A percentile compares a stretch with the other conserved stretches of the same genome.
Conservation (phyloP, 2,797 vertebrate species). For the Sebastes oblongus region DNA sequence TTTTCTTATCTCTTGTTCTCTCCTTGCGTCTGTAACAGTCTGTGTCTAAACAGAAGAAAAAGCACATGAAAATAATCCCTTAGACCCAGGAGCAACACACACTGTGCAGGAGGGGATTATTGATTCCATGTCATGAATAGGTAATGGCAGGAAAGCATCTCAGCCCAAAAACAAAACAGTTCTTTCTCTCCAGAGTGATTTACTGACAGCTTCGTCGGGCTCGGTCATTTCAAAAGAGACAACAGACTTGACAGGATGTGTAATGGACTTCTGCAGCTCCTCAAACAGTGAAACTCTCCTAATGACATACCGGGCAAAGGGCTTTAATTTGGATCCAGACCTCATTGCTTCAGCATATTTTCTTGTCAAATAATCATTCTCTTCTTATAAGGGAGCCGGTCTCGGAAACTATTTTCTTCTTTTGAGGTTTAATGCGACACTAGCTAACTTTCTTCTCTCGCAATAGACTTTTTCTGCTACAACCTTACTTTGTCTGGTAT, state of each 20-base stretch:
- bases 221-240: background rate
- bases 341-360: slow-evolving; percentile 1
- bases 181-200: slow-evolving; percentile 2
- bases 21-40: slow-evolving; percentile 37
- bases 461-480: background rate
- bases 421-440: rapidly evolving
- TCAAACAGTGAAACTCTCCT: slow-evolving; percentile 13
- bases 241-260: background rate
- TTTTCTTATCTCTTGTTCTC: slow-evolving; percentile 35
- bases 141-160: slow-evolving; percentile 40
- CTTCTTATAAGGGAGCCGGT: background rate
- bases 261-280: slow-evolving; percentile 13
- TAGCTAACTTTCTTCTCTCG: background rate
- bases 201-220: background rate
- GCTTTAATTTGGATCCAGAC: slow-evolving; percentile 5
- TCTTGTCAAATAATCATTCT: slow-evolving; percentile 2
- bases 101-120: slow-evolving; percentile 30
- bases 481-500: background rate
- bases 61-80: slow-evolving; percentile 59
- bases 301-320: background rate
- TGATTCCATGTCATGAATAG: slow-evolving; percentile 65
- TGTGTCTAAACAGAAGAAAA: slow-evolving; percentile 42
- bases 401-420: background rate
- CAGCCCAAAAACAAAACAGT: slow-evolving; percentile 36
- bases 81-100: slow-evolving; percentile 33